These are phyloP conservation scores for Brachypodius melanocephalos DNA, from an alignment of 2,113 vertebrate genomes.

Conservation along the genomic window DNA sequence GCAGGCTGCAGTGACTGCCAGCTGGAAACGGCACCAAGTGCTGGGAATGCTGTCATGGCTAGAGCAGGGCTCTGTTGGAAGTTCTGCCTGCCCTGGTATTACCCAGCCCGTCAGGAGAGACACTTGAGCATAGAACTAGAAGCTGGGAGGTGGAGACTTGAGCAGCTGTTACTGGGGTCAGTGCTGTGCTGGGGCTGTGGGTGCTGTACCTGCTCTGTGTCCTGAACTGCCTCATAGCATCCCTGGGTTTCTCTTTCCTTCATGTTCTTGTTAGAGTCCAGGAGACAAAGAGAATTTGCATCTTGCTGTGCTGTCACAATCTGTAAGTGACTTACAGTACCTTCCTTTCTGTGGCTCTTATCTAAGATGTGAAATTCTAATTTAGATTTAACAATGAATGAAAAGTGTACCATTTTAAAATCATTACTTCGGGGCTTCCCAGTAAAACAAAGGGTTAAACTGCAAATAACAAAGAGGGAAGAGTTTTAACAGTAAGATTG, in stretches of 20 bases:
- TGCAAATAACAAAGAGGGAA: not conserved
- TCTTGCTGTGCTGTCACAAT: not conserved
- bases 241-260: not conserved
- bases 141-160: not conserved
- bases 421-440: not conserved
- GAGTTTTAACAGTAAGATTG: not conserved
- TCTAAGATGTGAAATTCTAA: not conserved
- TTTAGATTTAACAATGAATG: not conserved
- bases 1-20: not conserved
- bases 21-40: not conserved
- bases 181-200: accelerated
- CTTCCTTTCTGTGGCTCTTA: not conserved
- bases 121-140: not conserved
- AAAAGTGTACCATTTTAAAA: not conserved
- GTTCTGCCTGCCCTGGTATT: not conserved
- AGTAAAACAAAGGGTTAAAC: not conserved
- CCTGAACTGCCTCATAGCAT: not conserved
- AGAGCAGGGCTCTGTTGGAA: not conserved
- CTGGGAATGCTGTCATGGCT: not conserved
- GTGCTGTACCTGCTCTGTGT: not conserved
- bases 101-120: not conserved
- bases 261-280: accelerated
- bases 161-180: not conserved
- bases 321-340: not conserved
- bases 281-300: not conserved